Evolutionary conservation across 2,797 vertebrate species (phyloP), one percentile per base, ranked within the genome.

Genomic region (Perodicticus potto): DNA sequence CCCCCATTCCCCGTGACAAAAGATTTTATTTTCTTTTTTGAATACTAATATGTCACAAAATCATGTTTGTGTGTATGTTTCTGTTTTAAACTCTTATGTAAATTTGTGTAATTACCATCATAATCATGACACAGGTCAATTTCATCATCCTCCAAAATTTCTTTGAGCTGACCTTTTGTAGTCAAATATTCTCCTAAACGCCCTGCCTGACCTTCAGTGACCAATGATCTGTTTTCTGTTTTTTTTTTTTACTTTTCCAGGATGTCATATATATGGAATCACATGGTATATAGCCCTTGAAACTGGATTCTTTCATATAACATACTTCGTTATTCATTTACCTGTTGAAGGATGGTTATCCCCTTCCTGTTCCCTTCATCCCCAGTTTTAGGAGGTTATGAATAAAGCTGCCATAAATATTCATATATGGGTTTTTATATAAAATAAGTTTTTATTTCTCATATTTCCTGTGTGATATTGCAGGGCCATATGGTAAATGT

Each of bases 361-460:
- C 16, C 34, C 12, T 13, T 67, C 19, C 32, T 67, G 65, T 8
- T 57, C 23, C 77, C 13, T 29, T 2, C 5, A 7, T 10, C 6
- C 34, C 14, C 27, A 45, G 17, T 40, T 83, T 92, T 84, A 63
- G 5, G 53, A 92, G 20, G 65, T 87, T 89, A 55, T 86, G 73
- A 40, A 78, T 65, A 96, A 77, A 88, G 27, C 4, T 43, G 2
- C 34, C 43, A 7, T 23, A 82, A 78, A 43, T 9, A 87, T 67
- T 77, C 20, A 23, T 82, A 7, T 55, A n/a, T n/a, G 70, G 4
- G 37, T 70, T 67, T 93, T 95, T 70, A 17, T 43, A 53, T 81
- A 6, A 94, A 87, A 45, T 92, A 89, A n/a, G 1, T 45, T 97
- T 91, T 53, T 53, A 53, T 53, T 53, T 53, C 49, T 53, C 49